These are phyloP conservation scores for Clangula hyemalis DNA, from an alignment of 2,797 vertebrate genomes.

Conservation along the genomic window DNA sequence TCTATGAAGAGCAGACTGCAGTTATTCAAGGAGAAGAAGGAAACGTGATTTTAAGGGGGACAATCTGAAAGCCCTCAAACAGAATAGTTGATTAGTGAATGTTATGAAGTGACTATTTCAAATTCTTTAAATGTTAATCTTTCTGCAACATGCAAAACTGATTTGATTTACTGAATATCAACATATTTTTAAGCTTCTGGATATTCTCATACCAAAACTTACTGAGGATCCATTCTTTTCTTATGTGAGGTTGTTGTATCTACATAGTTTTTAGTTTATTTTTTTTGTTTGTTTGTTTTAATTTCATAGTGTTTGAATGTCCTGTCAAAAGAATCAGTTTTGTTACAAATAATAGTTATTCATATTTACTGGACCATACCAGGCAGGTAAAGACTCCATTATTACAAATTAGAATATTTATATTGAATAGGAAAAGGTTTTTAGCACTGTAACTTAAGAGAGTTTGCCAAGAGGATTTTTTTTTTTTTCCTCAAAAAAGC, in stretches of 20 bases:
- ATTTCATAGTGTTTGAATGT: neutral
- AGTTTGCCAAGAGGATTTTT: neutral
- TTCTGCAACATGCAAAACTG: neutral
- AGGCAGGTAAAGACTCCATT: neutral
- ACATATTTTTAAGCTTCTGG: neutral
- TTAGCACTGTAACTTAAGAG: neutral
- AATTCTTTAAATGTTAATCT: neutral
- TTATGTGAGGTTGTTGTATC: fast-evolving
- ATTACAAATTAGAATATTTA: neutral
- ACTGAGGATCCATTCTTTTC: neutral
- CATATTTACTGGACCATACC: neutral
- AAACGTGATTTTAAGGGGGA: neutral
- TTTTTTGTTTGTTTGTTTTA: neutral
- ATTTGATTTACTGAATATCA: neutral
- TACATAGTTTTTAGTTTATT: neutral
- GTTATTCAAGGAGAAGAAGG: neutral
- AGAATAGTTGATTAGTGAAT: neutral
- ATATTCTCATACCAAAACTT: neutral
- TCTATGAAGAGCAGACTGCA: neutral
- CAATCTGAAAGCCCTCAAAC: neutral
- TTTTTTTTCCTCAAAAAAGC: neutral
- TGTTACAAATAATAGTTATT: neutral
- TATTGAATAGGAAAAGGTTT: neutral
- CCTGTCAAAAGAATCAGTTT: neutral
- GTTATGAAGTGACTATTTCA: neutral